phyloP scores from a whole-genome alignment of 2,797 vertebrate species.

The Hippocampus kuda region DNA sequence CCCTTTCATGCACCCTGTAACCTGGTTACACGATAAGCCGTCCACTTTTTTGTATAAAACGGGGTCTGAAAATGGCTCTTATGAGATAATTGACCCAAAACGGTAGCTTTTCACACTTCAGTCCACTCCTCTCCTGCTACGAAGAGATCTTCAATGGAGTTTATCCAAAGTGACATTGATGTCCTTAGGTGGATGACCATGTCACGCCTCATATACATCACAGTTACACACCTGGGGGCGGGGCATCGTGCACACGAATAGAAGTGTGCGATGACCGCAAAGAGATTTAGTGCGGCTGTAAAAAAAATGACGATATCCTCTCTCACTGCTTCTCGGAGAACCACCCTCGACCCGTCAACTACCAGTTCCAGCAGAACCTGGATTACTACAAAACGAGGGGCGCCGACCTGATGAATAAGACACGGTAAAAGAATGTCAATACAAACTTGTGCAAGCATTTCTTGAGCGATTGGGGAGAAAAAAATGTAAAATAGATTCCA shows the following conservation, averaged over 20 bases:
- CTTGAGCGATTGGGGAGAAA: no score
- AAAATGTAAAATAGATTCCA: no score
- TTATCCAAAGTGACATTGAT: conserved; percentile 37
- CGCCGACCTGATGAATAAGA: conserved; percentile 87
- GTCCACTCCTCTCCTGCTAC: not conserved
- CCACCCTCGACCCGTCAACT: conserved; percentile 88
- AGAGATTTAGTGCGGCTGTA: not conserved
- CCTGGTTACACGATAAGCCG: no score
- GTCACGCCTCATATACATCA: conserved; percentile 34
- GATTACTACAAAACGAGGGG: conserved; percentile 96
- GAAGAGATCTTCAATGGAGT: not conserved
- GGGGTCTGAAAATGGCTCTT: no score
- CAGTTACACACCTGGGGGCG: conserved; percentile 13
- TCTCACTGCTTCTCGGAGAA: conserved; percentile 57
- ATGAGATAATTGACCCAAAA: not conserved
- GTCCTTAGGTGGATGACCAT: conserved; percentile 23
- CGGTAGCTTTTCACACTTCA: not conserved
- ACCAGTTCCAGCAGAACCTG: conserved; percentile 94
- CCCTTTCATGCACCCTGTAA: no score
- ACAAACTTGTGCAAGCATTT: no score
- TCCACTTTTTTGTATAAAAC: no score
- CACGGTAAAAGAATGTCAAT: conserved; percentile 66
- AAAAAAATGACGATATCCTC: not conserved
- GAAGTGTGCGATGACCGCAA: not conserved
- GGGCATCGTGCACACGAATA: conserved; percentile 8